Evolutionary conservation across 1,140 invertebrate species (phyloP).

Genomic region (Hylyphantes graminicola): DNA sequence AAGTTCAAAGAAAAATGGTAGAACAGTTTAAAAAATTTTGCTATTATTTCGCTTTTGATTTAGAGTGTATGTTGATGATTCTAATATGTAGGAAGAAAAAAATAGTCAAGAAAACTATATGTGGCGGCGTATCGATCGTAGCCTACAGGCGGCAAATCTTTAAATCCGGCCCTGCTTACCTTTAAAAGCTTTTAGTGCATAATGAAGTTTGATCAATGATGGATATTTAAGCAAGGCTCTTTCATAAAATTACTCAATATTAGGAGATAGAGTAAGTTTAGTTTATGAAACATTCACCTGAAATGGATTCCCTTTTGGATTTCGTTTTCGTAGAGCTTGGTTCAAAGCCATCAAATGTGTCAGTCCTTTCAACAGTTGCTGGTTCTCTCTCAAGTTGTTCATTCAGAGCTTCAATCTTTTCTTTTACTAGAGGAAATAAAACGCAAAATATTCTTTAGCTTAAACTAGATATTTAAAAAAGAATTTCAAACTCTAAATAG

Average conservation of each 20-base stretch:
- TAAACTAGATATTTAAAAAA: too few relatives aligned
- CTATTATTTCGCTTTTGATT: too few relatives aligned
- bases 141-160: too few relatives aligned
- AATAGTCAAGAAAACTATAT: too few relatives aligned
- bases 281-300: slow-evolving; percentile 16
- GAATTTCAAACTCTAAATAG: too few relatives aligned
- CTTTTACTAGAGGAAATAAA: slow-evolving; percentile 78
- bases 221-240: background rate
- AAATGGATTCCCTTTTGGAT: slow-evolving; percentile 57
- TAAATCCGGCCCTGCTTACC: too few relatives aligned
- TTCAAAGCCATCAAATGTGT: slow-evolving; percentile 58
- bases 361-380: slow-evolving; percentile 62
- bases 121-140: too few relatives aligned
- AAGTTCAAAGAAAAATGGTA: too few relatives aligned
- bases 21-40: too few relatives aligned
- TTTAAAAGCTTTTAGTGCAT: background rate
- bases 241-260: background rate
- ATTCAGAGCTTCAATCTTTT: slow-evolving; percentile 85
- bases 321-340: slow-evolving; percentile 38
- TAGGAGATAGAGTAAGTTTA: background rate
- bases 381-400: slow-evolving; percentile 81
- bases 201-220: background rate
- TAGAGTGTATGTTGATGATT: too few relatives aligned
- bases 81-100: too few relatives aligned
- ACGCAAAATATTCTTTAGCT: too few relatives aligned